Conservation (phyloP, 2,888 invertebrate genomes). For the Carcina quercana region DNA sequence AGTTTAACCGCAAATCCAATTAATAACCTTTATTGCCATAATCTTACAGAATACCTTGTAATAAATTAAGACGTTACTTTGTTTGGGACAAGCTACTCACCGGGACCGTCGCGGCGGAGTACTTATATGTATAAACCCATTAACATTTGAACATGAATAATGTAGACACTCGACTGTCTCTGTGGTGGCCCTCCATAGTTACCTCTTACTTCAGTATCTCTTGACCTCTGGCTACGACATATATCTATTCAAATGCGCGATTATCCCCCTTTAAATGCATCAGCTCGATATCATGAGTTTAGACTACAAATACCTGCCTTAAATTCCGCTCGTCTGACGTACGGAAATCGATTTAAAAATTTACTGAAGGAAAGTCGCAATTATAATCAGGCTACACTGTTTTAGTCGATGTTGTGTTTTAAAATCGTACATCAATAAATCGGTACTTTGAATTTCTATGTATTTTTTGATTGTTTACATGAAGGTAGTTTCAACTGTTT, state of each 20-base stretch:
- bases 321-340: too few species aligned
- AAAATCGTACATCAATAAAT: too few species aligned
- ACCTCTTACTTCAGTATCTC: conserved; percentile 12
- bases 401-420: too few species aligned
- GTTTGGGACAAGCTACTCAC: conserved; percentile 14
- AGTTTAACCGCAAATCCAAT: conserved; percentile 9
- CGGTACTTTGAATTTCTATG: too few species aligned
- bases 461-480: too few species aligned
- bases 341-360: too few species aligned
- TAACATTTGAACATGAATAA: conserved; percentile 30
- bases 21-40: conserved; percentile 4
- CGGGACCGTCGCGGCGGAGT: conserved; percentile 18
- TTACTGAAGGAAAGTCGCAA: too few species aligned
- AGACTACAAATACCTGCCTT: too few species aligned
- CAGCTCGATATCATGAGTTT: too few species aligned
- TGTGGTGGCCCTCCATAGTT: conserved; percentile 17
- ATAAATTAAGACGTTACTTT: conserved; percentile 18
- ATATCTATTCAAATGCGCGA: conserved; percentile 21
- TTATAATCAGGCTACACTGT: too few species aligned
- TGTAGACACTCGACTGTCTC: conserved; percentile 18
- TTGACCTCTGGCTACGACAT: conserved; percentile 21
- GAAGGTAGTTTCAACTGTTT: too few species aligned
- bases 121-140: conserved; percentile 23
- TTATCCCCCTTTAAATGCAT: conserved; percentile 18
- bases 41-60: conserved; percentile 7